phyloP scores from a whole-genome alignment of 2,888 invertebrate species.

The Sphaerophoria rueppellii region DNA sequence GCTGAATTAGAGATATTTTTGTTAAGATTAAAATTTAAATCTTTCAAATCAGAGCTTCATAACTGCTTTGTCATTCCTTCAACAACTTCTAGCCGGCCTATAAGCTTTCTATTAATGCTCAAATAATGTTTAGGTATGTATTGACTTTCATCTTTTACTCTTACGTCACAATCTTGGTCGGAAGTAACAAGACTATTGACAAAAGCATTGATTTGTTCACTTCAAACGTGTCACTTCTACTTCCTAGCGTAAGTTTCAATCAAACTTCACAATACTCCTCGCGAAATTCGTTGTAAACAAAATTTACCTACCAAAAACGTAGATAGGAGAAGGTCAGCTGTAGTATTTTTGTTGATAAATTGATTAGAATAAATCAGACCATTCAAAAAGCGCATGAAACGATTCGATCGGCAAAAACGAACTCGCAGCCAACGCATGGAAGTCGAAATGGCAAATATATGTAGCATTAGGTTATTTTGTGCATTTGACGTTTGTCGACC shows the following conservation, averaged over 20 bases:
- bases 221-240: constrained; percentile 10
- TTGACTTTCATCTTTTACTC: neutral
- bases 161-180: neutral
- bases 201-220: constrained; percentile 7
- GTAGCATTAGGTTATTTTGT: constrained; percentile 42
- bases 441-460: constrained; percentile 13
- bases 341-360: constrained; percentile 19
- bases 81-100: too few species aligned
- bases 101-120: too few species aligned
- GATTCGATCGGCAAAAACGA: neutral
- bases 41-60: too few species aligned
- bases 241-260: neutral
- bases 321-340: neutral
- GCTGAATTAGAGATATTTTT: too few species aligned
- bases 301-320: neutral
- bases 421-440: constrained; percentile 13
- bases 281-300: neutral
- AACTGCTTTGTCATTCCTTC: too few species aligned
- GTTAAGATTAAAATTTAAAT: too few species aligned
- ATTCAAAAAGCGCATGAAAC: neutral
- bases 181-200: neutral
- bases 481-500: constrained; percentile 60
- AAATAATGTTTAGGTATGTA: too few species aligned
- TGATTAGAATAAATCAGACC: constrained; percentile 50
- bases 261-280: neutral